Conservation (phyloP, 1,140 invertebrate genomes). For the Xylocopa sonorina region DNA sequence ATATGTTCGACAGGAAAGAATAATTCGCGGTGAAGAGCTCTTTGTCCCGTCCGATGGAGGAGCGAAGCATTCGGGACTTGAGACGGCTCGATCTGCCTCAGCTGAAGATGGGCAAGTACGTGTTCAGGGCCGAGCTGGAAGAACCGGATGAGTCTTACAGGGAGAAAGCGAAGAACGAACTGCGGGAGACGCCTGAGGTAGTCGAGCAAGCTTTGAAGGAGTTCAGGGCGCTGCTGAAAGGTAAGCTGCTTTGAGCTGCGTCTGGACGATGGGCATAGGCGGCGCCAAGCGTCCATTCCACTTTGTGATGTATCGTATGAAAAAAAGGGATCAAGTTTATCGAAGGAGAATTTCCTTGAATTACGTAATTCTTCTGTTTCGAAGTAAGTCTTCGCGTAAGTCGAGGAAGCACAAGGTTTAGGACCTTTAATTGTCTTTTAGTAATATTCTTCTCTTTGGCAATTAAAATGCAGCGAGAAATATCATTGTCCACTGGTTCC, state of each 20-base stretch:
- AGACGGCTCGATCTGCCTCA: constrained; percentile 4
- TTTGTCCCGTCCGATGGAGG: background rate
- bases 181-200: constrained; percentile 80
- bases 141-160: constrained; percentile 51
- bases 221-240: constrained; percentile 75
- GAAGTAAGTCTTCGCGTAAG: too few relatives aligned
- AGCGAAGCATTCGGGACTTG: background rate
- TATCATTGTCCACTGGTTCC: too few relatives aligned
- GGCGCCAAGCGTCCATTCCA: background rate
- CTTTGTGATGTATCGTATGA: background rate
- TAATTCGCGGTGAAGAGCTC: background rate
- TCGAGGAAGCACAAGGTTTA: too few relatives aligned
- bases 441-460: too few relatives aligned
- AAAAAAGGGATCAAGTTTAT: background rate
- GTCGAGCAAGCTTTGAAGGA: constrained; percentile 69
- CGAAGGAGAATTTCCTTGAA: too few relatives aligned
- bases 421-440: too few relatives aligned
- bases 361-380: too few relatives aligned
- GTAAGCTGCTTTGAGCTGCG: constrained; percentile 67
- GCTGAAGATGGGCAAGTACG: constrained; percentile 61
- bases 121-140: constrained; percentile 64
- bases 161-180: constrained; percentile 74
- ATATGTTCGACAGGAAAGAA: constrained; percentile 25
- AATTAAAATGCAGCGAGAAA: too few relatives aligned
- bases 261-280: background rate